Base-by-base conservation (phyloP, 1,140 invertebrate genomes). In the Micrasema longulum region DNA sequence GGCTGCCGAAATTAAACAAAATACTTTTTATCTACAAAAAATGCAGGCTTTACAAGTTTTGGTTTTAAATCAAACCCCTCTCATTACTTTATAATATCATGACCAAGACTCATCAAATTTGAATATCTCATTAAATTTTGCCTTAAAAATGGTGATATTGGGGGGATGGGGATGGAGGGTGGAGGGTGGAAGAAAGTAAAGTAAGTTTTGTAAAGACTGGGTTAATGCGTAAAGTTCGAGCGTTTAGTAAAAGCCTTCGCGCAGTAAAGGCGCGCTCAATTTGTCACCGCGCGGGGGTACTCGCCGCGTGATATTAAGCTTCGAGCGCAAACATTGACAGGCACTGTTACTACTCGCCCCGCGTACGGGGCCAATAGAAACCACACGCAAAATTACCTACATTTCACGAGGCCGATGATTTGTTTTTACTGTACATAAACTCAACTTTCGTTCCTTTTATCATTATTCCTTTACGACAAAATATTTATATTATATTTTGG, bases 101-200 rank as follows among this genome's bases (percentile, higher is more conserved):
- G 26, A 55, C 23, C 52, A 0, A 55, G 52, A n/a, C 52, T 14
- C 26, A 9, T 55, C 2, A 60, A 64, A 64, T 64, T 64, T 64
- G 43, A 64, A 64, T 64, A 64, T 47, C 60, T 64, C 60, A 64
- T 64, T 64, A 64, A 64, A n/a, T 64, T 26, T 36, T 47, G 16
- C n/a, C 43, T 60, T 60, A 47, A 64, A 64, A 64, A 64, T 64
- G 60, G 20, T 22, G 60, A 23, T 47, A 36, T 47, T 22, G 20
- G 60, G 18, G 22, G 43, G 41, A 64, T 26, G 60, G 26, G 23
- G 22, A 20, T 41, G n/a, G 35, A 20, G 10, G 57, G 26, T 31
- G 26, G 26, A 7, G 26, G 26, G n/a, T n/a, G n/a, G n/a, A n/a
- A n/a, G n/a, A n/a, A 31, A 31, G 26, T 31, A 31, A 31, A 7